phyloP scores from a whole-genome alignment of 2,113 vertebrate genomes.

The Hystrix brachyura region DNA sequence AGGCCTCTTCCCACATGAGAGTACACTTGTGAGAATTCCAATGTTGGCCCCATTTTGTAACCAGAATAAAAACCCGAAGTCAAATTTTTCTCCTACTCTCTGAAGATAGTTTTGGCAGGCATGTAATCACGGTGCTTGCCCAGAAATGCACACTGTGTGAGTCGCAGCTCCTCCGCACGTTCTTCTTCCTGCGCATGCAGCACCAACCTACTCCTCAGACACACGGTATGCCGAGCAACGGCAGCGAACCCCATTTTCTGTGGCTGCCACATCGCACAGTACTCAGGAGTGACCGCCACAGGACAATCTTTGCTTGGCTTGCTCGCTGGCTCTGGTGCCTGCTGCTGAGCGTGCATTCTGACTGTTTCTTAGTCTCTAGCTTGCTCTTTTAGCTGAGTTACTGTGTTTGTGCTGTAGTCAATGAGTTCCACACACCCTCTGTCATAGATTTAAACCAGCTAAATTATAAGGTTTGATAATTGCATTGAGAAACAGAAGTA shows the following conservation, averaged over 20 bases:
- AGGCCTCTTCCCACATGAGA: neutral
- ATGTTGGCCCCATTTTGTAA: neutral
- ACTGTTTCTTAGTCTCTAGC: neutral
- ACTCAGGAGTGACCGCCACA: accelerated
- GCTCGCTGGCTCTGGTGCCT: neutral
- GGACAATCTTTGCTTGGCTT: neutral
- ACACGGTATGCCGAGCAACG: neutral
- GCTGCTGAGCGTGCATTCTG: neutral
- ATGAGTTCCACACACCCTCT: neutral
- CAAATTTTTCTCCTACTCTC: neutral
- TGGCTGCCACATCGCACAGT: neutral
- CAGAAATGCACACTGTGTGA: neutral
- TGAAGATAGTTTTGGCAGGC: neutral
- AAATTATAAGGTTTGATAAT: neutral
- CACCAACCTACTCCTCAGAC: accelerated
- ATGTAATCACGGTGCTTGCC: neutral
- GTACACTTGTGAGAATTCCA: neutral
- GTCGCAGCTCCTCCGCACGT: neutral
- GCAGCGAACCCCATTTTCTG: neutral
- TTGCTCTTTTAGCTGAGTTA: neutral
- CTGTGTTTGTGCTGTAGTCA: neutral
- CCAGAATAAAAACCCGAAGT: neutral
- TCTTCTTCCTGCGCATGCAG: neutral
- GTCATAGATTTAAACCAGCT: neutral
- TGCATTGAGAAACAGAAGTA: neutral